phyloP scores from a whole-genome alignment of 1,140 invertebrate species.

The Trachymyrmex septentrionalis region DNA sequence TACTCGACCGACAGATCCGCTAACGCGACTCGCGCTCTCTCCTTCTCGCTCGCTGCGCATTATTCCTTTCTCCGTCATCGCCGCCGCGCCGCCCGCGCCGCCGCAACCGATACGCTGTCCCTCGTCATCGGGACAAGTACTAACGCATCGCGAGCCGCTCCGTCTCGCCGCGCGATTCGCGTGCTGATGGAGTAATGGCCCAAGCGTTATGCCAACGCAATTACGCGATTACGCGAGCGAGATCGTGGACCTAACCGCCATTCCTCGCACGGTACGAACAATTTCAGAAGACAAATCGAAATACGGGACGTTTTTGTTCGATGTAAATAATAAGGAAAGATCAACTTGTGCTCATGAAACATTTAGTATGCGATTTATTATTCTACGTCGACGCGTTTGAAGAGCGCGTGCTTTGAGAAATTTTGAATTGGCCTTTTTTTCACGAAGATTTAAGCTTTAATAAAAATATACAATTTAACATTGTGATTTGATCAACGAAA shows the following conservation, averaged over 20 bases:
- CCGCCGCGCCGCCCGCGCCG: conserved; percentile 17
- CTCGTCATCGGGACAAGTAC: conserved; percentile 52
- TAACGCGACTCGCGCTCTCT: conserved; percentile 80
- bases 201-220: conserved; percentile 68
- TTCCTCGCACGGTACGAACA: background rate
- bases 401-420: background rate
- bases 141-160: conserved; percentile 62
- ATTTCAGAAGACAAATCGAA: background rate
- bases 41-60: conserved; percentile 48
- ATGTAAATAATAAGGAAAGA: background rate
- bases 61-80: conserved; percentile 31
- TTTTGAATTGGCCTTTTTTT: background rate
- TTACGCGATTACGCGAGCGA: conserved; percentile 56
- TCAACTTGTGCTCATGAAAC: background rate
- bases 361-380: background rate
- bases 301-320: background rate
- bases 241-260: conserved; percentile 40
- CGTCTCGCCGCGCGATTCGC: conserved; percentile 67
- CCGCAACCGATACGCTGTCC: conserved; percentile 48
- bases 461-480: background rate
- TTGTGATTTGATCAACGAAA: background rate
- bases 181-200: conserved; percentile 65
- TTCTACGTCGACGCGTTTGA: no score
- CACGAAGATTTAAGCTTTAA: background rate
- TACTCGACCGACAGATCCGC: conserved; percentile 87